Conservation (phyloP, 2,888 invertebrate genomes). For the Onthophagus sagittarius region DNA sequence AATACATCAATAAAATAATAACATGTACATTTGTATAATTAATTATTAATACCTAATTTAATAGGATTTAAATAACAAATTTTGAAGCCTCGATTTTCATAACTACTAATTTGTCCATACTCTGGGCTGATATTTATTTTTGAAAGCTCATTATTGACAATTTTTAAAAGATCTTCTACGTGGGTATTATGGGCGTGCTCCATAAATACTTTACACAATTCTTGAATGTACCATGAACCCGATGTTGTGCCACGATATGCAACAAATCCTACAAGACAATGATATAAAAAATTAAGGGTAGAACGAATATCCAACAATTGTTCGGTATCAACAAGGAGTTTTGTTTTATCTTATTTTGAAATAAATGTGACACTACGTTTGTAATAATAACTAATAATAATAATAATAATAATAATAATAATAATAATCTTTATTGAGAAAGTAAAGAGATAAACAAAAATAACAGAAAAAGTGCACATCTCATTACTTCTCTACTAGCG, state of each 20-base stretch:
- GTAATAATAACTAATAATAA: too few relatives aligned
- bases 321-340: too few relatives aligned
- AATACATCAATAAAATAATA: too few relatives aligned
- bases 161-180: constrained; percentile 63
- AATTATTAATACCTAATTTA: constrained; percentile 5
- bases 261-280: constrained; percentile 50
- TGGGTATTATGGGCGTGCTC: constrained; percentile 60
- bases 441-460: too few relatives aligned
- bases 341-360: too few relatives aligned
- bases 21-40: not conserved
- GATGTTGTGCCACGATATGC: constrained; percentile 56
- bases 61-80: constrained; percentile 49
- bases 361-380: too few relatives aligned
- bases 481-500: too few relatives aligned
- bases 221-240: constrained; percentile 72
- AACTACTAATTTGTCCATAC: constrained; percentile 59
- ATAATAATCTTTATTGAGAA: too few relatives aligned
- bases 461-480: too few relatives aligned
- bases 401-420: too few relatives aligned
- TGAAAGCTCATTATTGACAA: constrained; percentile 54
- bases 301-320: too few relatives aligned
- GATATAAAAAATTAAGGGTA: constrained; percentile 28
- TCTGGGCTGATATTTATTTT: constrained; percentile 31
- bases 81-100: constrained; percentile 63
- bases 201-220: constrained; percentile 63